Conservation (phyloP, 1,140 invertebrate genomes). For the Saccostrea echinata region DNA sequence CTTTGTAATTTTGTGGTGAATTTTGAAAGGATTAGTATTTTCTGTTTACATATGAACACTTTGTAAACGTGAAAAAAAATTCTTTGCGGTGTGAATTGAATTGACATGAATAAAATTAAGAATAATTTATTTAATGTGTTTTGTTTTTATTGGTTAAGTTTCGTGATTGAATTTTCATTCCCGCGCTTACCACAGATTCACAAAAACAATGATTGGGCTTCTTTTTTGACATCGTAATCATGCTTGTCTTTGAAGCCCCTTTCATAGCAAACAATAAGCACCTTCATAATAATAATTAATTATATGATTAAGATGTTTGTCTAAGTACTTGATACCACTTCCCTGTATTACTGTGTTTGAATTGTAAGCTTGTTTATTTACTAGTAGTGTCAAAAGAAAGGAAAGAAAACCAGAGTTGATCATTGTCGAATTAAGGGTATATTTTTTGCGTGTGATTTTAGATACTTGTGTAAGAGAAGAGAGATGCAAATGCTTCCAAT, state of each 20-base stretch:
- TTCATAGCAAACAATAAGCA: not conserved
- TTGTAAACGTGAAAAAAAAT: not conserved
- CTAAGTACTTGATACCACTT: not conserved
- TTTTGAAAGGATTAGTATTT: not conserved
- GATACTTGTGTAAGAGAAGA: too few species aligned
- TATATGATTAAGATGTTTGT: not conserved
- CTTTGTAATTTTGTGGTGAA: not conserved
- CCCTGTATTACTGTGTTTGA: not conserved
- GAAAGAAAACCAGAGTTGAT: too few species aligned
- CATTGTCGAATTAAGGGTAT: too few species aligned
- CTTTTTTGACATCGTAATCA: not conserved
- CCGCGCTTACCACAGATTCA: not conserved
- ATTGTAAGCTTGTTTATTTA: too few species aligned
- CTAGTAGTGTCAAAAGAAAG: too few species aligned
- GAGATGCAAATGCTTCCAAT: too few species aligned
- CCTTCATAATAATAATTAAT: not conserved
- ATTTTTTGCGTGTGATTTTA: too few species aligned
- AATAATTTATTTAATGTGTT: not conserved
- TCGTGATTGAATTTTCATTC: not conserved
- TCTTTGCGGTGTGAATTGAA: not conserved
- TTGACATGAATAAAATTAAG: not conserved
- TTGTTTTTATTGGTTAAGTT: slow-evolving; percentile 3
- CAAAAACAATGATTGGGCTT: not conserved
- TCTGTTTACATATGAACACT: not conserved
- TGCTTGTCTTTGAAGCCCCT: not conserved